Percentiles rank a stretch among this genome's conserved stretches.
phyloP scores from a whole-genome alignment of 2,888 invertebrate genomes.

The Ophion costatus region DNA sequence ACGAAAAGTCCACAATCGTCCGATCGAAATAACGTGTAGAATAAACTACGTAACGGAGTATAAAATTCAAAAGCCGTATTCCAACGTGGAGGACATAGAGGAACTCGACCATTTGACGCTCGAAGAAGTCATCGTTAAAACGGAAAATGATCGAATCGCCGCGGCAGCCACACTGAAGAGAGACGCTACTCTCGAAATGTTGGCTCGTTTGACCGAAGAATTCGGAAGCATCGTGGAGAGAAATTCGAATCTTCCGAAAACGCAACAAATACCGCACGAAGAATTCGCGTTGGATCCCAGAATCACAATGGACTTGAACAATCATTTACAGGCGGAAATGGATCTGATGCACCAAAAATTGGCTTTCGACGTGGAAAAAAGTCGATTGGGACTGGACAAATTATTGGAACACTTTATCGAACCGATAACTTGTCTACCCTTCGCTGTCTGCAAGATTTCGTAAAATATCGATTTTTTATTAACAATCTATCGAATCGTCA shows the following conservation, averaged over 20 bases:
- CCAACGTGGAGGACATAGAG: constrained; percentile 81
- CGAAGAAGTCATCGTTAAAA: constrained; percentile 89
- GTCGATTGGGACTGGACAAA: constrained; percentile 87
- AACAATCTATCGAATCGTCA: not conserved
- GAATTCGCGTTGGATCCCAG: constrained; percentile 89
- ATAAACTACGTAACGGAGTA: not conserved
- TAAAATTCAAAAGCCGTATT: constrained; percentile 46
- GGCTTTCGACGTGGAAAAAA: constrained; percentile 89
- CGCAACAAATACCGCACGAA: constrained; percentile 86
- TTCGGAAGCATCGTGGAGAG: constrained; percentile 86
- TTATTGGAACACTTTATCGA: constrained; percentile 88
- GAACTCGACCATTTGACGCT: constrained; percentile 83
- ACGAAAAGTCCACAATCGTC: constrained; percentile 12
- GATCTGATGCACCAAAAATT: constrained; percentile 87
- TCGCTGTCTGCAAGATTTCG: constrained; percentile 78
- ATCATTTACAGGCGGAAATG: constrained; percentile 86
- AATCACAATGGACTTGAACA: constrained; percentile 87
- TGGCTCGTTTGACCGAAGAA: constrained; percentile 85
- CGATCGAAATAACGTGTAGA: not conserved
- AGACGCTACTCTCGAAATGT: constrained; percentile 85
- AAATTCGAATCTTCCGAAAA: constrained; percentile 86
- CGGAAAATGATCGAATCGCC: constrained; percentile 87
- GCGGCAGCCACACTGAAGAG: constrained; percentile 88
- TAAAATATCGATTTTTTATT: constrained; percentile 65
- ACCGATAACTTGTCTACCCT: constrained; percentile 84